These are phyloP conservation scores for Erebia epiphron DNA, from an alignment of 2,888 invertebrate genomes.

Conservation along the genomic window DNA sequence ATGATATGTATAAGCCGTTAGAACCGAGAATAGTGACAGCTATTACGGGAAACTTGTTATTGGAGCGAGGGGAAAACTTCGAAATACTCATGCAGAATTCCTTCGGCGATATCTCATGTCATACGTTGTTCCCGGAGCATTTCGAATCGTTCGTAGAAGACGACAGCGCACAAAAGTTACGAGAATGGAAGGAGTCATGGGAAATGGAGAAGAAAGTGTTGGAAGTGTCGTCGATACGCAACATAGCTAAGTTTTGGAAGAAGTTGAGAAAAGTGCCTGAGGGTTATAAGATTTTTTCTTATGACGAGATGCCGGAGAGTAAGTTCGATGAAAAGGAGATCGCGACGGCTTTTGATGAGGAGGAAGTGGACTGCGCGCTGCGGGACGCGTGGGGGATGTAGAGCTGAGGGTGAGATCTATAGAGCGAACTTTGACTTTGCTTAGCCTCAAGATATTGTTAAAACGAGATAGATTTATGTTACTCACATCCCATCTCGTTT, in stretches of 20 bases:
- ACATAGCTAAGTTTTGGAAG: slow-evolving; percentile 60
- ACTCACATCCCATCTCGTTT: too few species aligned
- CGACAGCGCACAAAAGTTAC: slow-evolving; percentile 55
- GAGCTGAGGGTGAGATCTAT: slow-evolving; percentile 35
- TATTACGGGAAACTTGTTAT: slow-evolving; percentile 59
- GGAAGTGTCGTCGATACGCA: slow-evolving; percentile 55
- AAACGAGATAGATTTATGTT: too few species aligned
- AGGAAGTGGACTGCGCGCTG: slow-evolving; percentile 62
- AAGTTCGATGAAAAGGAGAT: slow-evolving; percentile 64
- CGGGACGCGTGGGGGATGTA: slow-evolving; percentile 48
- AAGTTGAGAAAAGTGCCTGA: slow-evolving; percentile 59
- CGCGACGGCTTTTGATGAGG: slow-evolving; percentile 57
- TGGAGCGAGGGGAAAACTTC: slow-evolving; percentile 58
- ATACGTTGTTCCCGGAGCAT: slow-evolving; percentile 61
- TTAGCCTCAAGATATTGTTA: too few species aligned
- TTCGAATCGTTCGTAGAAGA: slow-evolving; percentile 61
- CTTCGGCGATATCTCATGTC: slow-evolving; percentile 69
- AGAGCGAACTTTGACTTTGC: too few species aligned
- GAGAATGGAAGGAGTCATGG: slow-evolving; percentile 62
- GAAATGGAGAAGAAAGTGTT: slow-evolving; percentile 50
- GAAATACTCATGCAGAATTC: slow-evolving; percentile 66
- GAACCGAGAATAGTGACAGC: slow-evolving; percentile 59
- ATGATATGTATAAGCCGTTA: slow-evolving; percentile 60
- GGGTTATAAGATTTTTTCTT: slow-evolving; percentile 49
- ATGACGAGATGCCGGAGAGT: slow-evolving; percentile 39